Conservation (phyloP, 2,888 invertebrate species). For the Eristalinus aeneus region DNA sequence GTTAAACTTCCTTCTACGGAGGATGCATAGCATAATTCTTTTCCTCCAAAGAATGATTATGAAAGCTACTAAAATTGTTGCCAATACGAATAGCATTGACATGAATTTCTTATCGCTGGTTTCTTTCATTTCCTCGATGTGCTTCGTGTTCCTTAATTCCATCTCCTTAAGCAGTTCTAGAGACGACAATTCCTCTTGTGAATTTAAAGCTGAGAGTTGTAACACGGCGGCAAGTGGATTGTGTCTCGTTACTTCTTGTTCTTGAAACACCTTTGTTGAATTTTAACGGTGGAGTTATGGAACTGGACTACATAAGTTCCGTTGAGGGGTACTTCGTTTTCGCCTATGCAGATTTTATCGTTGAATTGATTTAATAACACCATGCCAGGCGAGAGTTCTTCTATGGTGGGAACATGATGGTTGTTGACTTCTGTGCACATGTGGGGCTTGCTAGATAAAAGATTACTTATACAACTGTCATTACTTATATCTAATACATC, state of each 20-base stretch:
- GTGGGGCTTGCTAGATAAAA: slow-evolving; percentile 47
- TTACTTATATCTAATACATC: slow-evolving; percentile 52
- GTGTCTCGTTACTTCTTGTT: neutral
- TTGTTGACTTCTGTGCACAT: slow-evolving; percentile 44
- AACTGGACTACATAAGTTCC: slow-evolving; percentile 34
- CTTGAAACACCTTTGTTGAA: slow-evolving; percentile 1
- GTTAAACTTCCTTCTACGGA: neutral
- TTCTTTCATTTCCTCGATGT: neutral
- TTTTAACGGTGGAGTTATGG: slow-evolving; percentile 30
- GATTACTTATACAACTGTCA: slow-evolving; percentile 54
- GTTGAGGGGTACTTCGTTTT: slow-evolving; percentile 1
- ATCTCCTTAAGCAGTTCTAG: slow-evolving; percentile 42
- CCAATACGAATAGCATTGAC: slow-evolving; percentile 7
- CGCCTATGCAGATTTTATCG: slow-evolving; percentile 3
- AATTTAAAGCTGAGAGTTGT: neutral
- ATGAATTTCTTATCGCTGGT: slow-evolving; percentile 15
- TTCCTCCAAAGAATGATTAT: neutral
- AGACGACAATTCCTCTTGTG: slow-evolving; percentile 6
- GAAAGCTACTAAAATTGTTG: neutral
- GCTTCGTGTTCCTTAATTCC: slow-evolving; percentile 21
- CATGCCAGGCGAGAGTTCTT: slow-evolving; percentile 37
- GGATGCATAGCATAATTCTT: neutral
- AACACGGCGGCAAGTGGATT: neutral
- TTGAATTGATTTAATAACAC: slow-evolving; percentile 29
- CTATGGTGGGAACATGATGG: slow-evolving; percentile 28